These are phyloP conservation scores for Fragum sueziense DNA, from an alignment of 2,888 invertebrate genomes.

Conservation along the genomic window DNA sequence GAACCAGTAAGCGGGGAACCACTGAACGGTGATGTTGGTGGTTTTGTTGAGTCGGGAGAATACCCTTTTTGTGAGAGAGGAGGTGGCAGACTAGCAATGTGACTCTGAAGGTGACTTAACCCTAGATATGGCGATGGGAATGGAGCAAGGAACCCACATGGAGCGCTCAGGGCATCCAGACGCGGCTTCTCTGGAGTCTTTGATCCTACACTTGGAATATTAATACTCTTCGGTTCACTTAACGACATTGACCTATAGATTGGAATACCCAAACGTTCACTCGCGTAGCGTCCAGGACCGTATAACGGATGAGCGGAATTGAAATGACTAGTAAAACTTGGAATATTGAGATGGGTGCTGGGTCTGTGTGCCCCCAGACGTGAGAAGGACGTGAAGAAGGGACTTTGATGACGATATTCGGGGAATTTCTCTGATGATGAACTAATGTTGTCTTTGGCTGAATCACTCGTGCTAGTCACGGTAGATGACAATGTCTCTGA, in stretches of 20 bases:
- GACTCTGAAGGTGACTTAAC: constrained; percentile 43
- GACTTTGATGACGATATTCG: constrained; percentile 59
- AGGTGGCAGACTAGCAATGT: constrained; percentile 46
- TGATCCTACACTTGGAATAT: constrained; percentile 8
- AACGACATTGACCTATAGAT: constrained; percentile 50
- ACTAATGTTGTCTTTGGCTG: constrained; percentile 18
- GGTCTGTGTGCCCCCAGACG: constrained; percentile 50
- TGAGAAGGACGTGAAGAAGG: constrained; percentile 55
- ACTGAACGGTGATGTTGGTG: constrained; percentile 12
- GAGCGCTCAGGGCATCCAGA: constrained; percentile 36
- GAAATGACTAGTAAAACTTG: constrained; percentile 55
- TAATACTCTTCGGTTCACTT: constrained; percentile 28
- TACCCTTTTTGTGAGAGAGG: constrained; percentile 38
- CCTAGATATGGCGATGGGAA: constrained; percentile 48
- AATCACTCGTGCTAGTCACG: constrained; percentile 1
- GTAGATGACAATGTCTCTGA: background rate
- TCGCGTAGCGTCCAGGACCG: constrained; percentile 42
- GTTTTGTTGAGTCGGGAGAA: constrained; percentile 43
- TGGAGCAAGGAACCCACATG: constrained; percentile 31
- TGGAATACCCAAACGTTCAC: constrained; percentile 42
- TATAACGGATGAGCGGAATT: constrained; percentile 56
- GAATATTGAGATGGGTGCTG: constrained; percentile 56
- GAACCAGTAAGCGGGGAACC: background rate
- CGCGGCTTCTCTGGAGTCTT: constrained; percentile 46
- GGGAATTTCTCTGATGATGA: constrained; percentile 31